Evolutionary conservation across 1,140 invertebrate genomes (phyloP).

Genomic region (Asobara japonica): DNA sequence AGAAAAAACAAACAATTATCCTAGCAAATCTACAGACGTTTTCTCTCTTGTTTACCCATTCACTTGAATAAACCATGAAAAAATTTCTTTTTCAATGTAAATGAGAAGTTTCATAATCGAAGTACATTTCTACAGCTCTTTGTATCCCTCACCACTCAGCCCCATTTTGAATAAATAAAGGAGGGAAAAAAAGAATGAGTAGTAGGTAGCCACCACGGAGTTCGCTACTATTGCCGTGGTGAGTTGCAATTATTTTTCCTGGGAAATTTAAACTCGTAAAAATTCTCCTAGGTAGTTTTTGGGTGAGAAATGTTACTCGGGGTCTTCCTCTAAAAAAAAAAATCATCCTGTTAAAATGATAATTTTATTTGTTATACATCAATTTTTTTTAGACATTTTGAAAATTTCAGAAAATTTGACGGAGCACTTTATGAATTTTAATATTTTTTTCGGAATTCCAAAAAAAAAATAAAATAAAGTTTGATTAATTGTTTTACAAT

Average conservation of each 20-base stretch:
- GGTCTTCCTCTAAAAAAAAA: no score
- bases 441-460: no score
- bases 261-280: slow-evolving; percentile 2
- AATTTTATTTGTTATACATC: no score
- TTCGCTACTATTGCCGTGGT: background rate
- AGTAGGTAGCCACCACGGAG: slow-evolving; percentile 14
- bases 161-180: background rate
- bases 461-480: no score
- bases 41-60: background rate
- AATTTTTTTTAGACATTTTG: no score
- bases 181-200: background rate
- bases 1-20: background rate
- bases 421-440: no score
- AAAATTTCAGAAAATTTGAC: no score
- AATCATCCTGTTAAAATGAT: no score
- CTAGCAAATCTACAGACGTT: background rate
- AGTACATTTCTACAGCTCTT: slow-evolving; percentile 4
- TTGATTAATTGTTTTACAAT: no score
- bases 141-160: background rate
- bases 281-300: background rate
- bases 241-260: slow-evolving; percentile 32
- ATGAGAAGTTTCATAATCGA: slow-evolving; percentile 22
- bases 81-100: slow-evolving; percentile 13
- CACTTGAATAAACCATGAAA: slow-evolving; percentile 2
- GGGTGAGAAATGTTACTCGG: no score